Evolutionary conservation across 1,140 invertebrate species (phyloP).

Genomic region (Eumeta japonica): DNA sequence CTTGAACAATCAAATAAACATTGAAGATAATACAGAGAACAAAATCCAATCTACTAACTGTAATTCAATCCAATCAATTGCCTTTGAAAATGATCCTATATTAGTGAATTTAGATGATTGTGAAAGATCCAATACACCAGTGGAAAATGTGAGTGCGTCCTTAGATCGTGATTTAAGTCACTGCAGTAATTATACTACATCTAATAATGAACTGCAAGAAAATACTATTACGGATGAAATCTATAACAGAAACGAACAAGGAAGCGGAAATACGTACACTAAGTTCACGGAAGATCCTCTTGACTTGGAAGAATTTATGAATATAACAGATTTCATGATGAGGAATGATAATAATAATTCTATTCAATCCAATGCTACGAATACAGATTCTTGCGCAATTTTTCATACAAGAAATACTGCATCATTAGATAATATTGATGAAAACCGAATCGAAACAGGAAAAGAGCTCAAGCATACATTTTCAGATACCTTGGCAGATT

Average conservation of each 20-base stretch:
- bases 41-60: neutral
- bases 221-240: conserved; percentile 11
- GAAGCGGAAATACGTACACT: conserved; percentile 47
- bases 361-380: no score
- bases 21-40: neutral
- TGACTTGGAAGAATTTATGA: conserved; percentile 45
- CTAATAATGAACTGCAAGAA: no score
- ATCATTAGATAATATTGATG: conserved; percentile 21
- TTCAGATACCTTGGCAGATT: conserved; percentile 32
- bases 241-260: conserved; percentile 26
- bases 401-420: conserved; percentile 41
- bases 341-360: no score
- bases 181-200: no score
- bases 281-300: conserved; percentile 41
- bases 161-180: conserved; percentile 43
- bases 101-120: no score
- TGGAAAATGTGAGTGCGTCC: conserved; percentile 40
- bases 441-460: conserved; percentile 6
- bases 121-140: no score
- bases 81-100: no score
- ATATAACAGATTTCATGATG: conserved; percentile 39
- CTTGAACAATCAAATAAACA: neutral
- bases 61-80: neutral
- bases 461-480: conserved; percentile 20
- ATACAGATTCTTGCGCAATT: conserved; percentile 21